These are phyloP conservation scores for Eurytoma adleriae DNA, from an alignment of 2,888 invertebrate genomes.

Conservation along the genomic window DNA sequence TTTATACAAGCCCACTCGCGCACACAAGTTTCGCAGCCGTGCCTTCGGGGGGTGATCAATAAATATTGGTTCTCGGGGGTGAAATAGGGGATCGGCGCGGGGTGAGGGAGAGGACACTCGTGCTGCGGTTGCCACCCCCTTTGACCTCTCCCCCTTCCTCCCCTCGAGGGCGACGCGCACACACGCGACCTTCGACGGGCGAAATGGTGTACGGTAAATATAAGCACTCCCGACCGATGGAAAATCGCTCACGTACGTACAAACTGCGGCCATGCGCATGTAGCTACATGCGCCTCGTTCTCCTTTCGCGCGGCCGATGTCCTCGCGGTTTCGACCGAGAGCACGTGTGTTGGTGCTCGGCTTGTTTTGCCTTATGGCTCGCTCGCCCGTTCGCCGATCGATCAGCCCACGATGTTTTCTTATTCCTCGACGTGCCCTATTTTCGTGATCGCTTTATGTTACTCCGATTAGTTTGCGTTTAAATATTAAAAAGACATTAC, in stretches of 20 bases:
- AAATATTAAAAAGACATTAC: neutral
- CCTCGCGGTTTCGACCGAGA: constrained; percentile 20
- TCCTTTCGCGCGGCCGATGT: constrained; percentile 47
- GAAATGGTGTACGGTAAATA: constrained; percentile 73
- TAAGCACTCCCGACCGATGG: constrained; percentile 70
- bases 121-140: constrained; percentile 75
- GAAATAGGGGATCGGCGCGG: constrained; percentile 58
- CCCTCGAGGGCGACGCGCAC: constrained; percentile 38
- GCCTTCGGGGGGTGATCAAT: constrained; percentile 68
- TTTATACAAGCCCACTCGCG: constrained; percentile 19
- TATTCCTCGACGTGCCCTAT: neutral
- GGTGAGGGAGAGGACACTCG: constrained; percentile 65
- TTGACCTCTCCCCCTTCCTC: constrained; percentile 58
- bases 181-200: constrained; percentile 57
- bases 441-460: neutral
- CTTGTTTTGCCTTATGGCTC: constrained; percentile 11
- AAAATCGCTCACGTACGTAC: constrained; percentile 60
- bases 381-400: constrained; percentile 13
- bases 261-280: constrained; percentile 4
- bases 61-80: constrained; percentile 74
- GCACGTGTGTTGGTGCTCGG: neutral
- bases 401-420: constrained; percentile 25
- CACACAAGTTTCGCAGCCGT: constrained; percentile 8
- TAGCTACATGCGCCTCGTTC: constrained; percentile 45
- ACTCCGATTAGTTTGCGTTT: constrained; percentile 2